phyloP scores from a whole-genome alignment of 2,888 invertebrate genomes.

The Tipula lateralis region DNA sequence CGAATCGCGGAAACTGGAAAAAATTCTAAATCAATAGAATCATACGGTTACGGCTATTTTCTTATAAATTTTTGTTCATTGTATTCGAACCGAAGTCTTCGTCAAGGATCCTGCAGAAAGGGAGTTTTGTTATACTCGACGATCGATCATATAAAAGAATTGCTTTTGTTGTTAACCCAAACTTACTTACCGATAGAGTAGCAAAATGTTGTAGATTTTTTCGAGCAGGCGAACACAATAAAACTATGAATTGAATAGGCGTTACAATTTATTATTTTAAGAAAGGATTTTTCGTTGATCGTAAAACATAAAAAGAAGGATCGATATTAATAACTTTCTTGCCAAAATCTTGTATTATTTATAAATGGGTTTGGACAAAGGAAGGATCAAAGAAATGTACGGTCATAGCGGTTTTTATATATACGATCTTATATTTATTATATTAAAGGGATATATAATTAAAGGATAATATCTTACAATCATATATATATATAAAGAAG shows the following conservation, averaged over 20 bases:
- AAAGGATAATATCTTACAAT: neutral
- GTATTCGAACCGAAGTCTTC: neutral
- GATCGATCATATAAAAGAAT: neutral
- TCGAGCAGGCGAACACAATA: neutral
- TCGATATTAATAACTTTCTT: slow-evolving; percentile 9
- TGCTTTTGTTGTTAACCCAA: neutral
- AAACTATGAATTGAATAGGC: neutral
- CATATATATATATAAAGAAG: neutral
- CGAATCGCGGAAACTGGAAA: slow-evolving; percentile 29
- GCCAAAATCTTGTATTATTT: neutral
- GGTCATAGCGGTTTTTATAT: slow-evolving; percentile 19
- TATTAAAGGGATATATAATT: slow-evolving; percentile 19
- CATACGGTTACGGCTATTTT: neutral
- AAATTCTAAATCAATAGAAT: neutral
- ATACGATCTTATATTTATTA: neutral
- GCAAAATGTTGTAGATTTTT: neutral
- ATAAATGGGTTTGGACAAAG: neutral
- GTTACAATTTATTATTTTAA: neutral
- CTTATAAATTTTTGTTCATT: neutral
- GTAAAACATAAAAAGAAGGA: neutral
- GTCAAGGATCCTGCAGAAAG: neutral
- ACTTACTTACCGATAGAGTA: neutral
- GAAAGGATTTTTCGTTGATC: slow-evolving; percentile 20
- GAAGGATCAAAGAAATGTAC: neutral
- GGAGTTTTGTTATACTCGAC: slow-evolving; percentile 13